Base-by-base conservation (phyloP, 2,888 invertebrate genomes). In the Dichetophora obliterata region DNA sequence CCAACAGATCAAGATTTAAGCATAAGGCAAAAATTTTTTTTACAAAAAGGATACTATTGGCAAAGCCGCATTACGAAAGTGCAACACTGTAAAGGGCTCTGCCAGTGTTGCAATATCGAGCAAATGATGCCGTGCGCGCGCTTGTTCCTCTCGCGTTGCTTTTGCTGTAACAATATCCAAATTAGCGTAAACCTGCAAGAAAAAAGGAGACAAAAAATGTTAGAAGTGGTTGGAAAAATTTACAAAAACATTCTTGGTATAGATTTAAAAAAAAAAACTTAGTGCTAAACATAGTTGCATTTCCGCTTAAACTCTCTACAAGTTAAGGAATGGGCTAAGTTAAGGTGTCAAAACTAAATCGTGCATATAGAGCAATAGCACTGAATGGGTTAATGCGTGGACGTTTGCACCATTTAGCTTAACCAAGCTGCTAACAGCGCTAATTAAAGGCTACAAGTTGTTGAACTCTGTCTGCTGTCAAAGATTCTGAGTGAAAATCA, bases 131-230 rank as follows among this genome's bases (percentile, higher is more conserved):
- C 92, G 93, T 0, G 93, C 95, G 82, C 91, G 88, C 43, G 91
- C 87, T 83, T 92, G 92, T 87, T 99, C 99, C 81, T 94, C 93
- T 27, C 85, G 87, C 0, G 95, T 95, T 0, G 97, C 97, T 90
- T 99, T 98, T 34, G 98, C 98, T 0, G 98, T 98, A 82, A 96
- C 93, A 84, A 99, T 94, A 86, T 98, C 95, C 84, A 99, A 90
- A 0, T 96, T 96, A 89, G 95, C 95, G 91, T 99, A 99, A 43
- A 99, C 94, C 97, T 98, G 91, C 5, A 82, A 91, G 19, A 37
- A 86, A 48, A 63, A n/a, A 61, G 16, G 1, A 48, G 22, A 48
- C 9, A 66, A 19, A 27, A 11, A 5, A 24, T 14, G 1, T 50
- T 27, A 50, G 43, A 54, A 54, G 2, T n/a, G 5, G 1, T 50